A percentile compares a stretch with the other conserved stretches of the same genome.
Conservation (phyloP, 2,113 vertebrate species). For the Chinchilla lanigera region DNA sequence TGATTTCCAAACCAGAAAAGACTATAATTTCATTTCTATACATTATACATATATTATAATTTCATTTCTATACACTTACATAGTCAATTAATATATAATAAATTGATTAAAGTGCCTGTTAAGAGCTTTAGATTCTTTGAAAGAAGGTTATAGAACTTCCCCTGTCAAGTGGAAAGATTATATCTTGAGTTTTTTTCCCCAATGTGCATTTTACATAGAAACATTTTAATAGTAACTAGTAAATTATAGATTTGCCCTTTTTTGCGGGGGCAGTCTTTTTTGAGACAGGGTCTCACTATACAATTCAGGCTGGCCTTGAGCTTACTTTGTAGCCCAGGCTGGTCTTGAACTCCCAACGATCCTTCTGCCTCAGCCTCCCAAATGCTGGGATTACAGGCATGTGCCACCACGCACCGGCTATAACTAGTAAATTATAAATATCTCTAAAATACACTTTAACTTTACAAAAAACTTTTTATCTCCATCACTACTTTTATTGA, state of each 20-base stretch:
- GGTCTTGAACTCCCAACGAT: no score
- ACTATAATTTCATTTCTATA: constrained; percentile 26
- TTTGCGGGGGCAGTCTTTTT: no score
- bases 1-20: constrained; percentile 2
- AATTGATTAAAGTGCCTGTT: neutral
- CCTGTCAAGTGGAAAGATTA: neutral
- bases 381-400: no score
- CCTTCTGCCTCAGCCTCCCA: no score
- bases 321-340: no score
- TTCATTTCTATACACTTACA: constrained; percentile 30
- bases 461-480: neutral
- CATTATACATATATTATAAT: neutral
- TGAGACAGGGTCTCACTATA: no score
- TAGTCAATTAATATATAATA: neutral
- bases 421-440: neutral
- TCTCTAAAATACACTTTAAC: neutral
- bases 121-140: neutral
- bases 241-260: neutral
- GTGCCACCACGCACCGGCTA: no score
- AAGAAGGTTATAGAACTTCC: neutral
- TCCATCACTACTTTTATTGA: neutral
- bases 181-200: neutral
- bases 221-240: neutral
- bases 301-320: no score
- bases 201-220: neutral